A percentile compares a stretch with the other conserved stretches of the same genome.
Evolutionary conservation across 2,797 vertebrate species (phyloP).

Genomic region (Cyclopterus lumpus): DNA sequence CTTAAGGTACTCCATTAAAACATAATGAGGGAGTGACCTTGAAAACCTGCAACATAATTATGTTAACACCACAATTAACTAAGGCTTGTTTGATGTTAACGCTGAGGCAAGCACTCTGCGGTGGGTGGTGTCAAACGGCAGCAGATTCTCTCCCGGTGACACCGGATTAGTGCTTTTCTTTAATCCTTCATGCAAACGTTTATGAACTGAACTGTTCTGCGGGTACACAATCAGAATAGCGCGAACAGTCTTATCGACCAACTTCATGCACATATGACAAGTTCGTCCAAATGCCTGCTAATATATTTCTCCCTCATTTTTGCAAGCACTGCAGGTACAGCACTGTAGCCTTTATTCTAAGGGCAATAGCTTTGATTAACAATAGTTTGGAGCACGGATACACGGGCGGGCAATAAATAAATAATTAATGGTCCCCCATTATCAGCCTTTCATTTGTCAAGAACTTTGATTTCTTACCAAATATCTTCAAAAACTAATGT

Average conservation of each 20-base stretch:
- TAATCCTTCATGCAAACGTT: conserved; percentile 14
- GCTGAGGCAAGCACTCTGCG: conserved; percentile 22
- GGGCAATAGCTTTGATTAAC: not conserved
- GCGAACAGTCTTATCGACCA: not conserved
- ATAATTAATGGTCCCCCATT: not conserved
- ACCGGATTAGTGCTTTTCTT: conserved; percentile 2
- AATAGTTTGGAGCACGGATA: not conserved
- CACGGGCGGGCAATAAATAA: not conserved
- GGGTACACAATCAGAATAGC: not conserved
- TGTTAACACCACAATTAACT: conserved; percentile 36
- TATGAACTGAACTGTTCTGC: not conserved
- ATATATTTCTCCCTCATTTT: not conserved
- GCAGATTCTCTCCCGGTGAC: not conserved
- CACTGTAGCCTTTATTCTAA: not conserved
- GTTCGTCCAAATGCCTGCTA: not conserved
- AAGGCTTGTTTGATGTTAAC: conserved; percentile 11
- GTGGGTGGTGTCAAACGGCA: conserved; percentile 5
- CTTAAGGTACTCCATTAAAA: conserved; percentile 42
- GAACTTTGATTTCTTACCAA: no score
- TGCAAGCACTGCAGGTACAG: not conserved
- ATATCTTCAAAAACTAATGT: no score
- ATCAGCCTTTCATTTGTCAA: no score
- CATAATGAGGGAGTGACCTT: conserved; percentile 43
- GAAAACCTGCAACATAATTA: conserved; percentile 28
- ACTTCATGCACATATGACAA: not conserved